Base-by-base conservation (phyloP, 2,113 vertebrate species). In the Hippocampus barbouri region DNA sequence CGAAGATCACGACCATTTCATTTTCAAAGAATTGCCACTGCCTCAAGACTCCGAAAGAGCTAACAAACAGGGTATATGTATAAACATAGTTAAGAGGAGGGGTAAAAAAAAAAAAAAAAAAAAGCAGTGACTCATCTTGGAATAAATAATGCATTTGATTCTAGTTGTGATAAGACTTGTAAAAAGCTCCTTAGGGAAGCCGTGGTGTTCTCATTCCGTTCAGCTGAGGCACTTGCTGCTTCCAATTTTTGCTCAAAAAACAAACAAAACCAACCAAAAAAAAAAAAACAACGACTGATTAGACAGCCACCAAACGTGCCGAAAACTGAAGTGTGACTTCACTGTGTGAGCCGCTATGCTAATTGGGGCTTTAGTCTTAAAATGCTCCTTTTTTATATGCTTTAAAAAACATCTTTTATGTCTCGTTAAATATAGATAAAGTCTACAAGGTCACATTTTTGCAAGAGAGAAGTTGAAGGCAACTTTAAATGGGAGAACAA, bases 401-500 rank as follows among this genome's bases (percentile, higher is more conserved):
- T 85, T 80, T 70, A 81, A 72, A 38, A 34, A 64, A 40, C 60
- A 67, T 71, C 70, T 80, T 80, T 85, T 79, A 79, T 81, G 25
- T 70, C 69, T 77, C 67, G 71, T 85, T 84, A 78, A 70, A 74
- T 84, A 78, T 25, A 70, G 75, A 79, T 78, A 80, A 77, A 57
- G 75, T 77, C 63, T 72, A 74, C 79, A 73, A 82, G 84, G 81
- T 83, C 76, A 75, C 40, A 59, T 38, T 78, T 76, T 76, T 69
- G 75, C 67, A 72, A 72, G 80, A 79, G 65, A 45, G 66, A 38
- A 78, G 68, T 74, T 76, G 63, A 73, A 79, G 70, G 74, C 73
- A 88, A 85, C 79, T 83, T 85, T 83, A 67, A 73, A 75, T 79
- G 83, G 70, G 25, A 73, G 72, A 56, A 68, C 66, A 69, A 75